Evolutionary conservation across 1,140 invertebrate genomes (phyloP), one percentile per base, ranked within the genome.

Genomic region (Aphidius ervi): DNA sequence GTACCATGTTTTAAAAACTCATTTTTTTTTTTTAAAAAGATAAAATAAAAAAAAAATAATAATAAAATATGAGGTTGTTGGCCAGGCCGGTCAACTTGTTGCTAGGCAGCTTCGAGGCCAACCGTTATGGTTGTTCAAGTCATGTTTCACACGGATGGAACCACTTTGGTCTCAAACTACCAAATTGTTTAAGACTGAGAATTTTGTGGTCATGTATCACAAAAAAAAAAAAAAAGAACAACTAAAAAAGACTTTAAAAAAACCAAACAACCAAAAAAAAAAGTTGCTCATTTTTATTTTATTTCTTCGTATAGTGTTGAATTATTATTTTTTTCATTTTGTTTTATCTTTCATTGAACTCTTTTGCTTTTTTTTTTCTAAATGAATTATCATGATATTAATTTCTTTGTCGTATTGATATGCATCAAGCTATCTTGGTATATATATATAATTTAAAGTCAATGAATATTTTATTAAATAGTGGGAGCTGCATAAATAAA

Each of bases 21-120:
- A 1, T 46, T 46, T 46, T n/a, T 10, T 46, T 46, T 46, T 46
- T 46, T 46, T 7, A n/a, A n/a, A 10, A 16, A 48, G 23, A 20
- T 48, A 20, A 48, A 48, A 48, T 48, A 48, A 48, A 48, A 48
- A 48, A 53, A 31, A 9, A 53, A n/a, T n/a, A 6, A 56, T 43
- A 16, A 46, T 46, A 46, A 47, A 6, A 31, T 55, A 43, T 55
- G 42, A 54, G 59, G 53, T 55, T 52, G 59, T 61, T 55, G 53
- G 9, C 61, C 59, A 63, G 58, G 50, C 63, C 56, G 43, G 61
- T 55, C 40, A 67, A 67, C 65, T 67, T 70, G 70, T 70, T 71
- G 67, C 68, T 67, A 71, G 63, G 68, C 67, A 49, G 61, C 64
- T 59, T 54, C 59, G 63, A 67, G 64, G 49, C 66, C 61, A 64